Evolutionary conservation across 2,797 vertebrate genomes (phyloP).

Genomic region (Microhierax caerulescens): DNA sequence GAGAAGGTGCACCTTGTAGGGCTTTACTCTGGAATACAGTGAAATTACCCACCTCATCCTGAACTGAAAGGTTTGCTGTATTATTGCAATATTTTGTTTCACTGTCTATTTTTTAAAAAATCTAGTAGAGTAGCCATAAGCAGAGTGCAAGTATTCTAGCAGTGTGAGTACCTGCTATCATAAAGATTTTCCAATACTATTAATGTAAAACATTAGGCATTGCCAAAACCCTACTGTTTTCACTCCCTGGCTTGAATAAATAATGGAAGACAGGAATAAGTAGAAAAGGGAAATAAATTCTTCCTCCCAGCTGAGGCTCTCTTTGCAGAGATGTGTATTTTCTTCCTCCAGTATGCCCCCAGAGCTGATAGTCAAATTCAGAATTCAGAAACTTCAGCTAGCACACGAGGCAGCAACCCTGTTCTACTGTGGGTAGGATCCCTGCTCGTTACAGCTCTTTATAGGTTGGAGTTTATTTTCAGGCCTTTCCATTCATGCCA

Average conservation of each 20-base stretch:
- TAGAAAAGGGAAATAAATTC: constrained; percentile 31
- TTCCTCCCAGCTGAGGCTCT: background rate
- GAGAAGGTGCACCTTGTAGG: background rate
- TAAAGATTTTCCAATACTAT: constrained; percentile 10
- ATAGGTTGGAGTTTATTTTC: background rate
- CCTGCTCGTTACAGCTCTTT: background rate
- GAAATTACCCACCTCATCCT: background rate
- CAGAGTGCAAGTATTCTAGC: background rate
- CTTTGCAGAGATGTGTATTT: background rate
- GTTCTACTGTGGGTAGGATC: background rate
- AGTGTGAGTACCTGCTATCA: background rate
- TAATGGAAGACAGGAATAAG: constrained; percentile 12
- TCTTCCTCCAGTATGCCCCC: background rate
- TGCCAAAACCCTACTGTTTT: constrained; percentile 34
- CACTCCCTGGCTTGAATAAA: background rate
- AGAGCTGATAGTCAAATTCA: background rate
- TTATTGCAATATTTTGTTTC: background rate
- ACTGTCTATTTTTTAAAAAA: background rate
- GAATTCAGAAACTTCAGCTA: constrained; percentile 17
- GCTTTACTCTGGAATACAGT: background rate
- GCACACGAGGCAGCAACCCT: background rate
- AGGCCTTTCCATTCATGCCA: background rate
- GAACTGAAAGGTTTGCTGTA: background rate
- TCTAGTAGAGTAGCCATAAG: background rate
- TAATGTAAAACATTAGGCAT: constrained; percentile 1